Evolutionary conservation across 2,888 invertebrate species (phyloP).

Genomic region (Ethmia dodecea): DNA sequence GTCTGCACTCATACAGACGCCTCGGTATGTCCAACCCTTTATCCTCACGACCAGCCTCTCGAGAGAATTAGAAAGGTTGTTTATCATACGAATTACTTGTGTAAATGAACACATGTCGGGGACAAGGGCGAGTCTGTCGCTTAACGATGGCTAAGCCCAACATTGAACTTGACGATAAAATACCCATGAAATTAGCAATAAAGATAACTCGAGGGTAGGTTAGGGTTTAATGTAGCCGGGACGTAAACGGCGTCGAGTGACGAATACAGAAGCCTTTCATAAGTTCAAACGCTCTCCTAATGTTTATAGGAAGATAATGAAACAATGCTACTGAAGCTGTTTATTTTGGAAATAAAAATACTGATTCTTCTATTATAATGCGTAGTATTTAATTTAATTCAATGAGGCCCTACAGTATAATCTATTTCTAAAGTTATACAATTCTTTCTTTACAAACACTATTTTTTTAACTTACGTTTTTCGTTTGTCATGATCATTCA

Average conservation of each 20-base stretch:
- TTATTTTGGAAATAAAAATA: no score
- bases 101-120: conserved; percentile 54
- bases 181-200: conserved; percentile 64
- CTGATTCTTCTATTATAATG: no score
- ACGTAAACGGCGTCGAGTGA: conserved; percentile 26
- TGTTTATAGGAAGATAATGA: no score
- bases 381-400: no score
- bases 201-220: conserved; percentile 65
- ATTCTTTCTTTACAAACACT: no score
- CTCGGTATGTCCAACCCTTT: no score
- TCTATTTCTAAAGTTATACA: no score
- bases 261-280: conserved; percentile 11
- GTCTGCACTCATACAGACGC: no score
- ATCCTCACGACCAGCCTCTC: conserved; percentile 13
- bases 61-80: conserved; percentile 42
- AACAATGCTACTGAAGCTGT: no score
- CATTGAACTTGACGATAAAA: conserved; percentile 74
- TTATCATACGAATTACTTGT: conserved; percentile 51
- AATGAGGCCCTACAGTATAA: no score
- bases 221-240: conserved; percentile 28
- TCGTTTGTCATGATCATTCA: no score
- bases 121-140: conserved; percentile 52
- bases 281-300: background rate
- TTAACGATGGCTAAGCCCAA: conserved; percentile 29
- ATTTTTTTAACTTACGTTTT: no score